These are phyloP conservation scores for Pyxicephalus adspersus DNA, from an alignment of 2,113 vertebrate species.

Conservation along the genomic window DNA sequence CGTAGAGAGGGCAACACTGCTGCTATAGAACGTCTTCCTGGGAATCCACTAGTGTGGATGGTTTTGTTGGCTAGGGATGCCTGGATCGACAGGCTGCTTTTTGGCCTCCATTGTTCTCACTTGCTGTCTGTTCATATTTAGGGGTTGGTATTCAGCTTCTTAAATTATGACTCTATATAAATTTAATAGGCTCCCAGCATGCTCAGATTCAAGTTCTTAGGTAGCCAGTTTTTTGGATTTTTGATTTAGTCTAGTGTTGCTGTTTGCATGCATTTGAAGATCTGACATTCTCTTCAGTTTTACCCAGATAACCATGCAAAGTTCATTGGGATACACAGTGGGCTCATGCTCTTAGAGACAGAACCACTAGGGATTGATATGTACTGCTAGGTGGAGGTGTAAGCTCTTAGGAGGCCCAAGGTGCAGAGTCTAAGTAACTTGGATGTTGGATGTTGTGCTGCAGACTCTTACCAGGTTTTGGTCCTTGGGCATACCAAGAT, in stretches of 20 bases:
- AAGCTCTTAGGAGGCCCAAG: too few species aligned
- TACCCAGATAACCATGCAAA: too few species aligned
- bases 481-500: too few species aligned
- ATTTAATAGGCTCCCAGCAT: not conserved
- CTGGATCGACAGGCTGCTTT: constrained; percentile 65
- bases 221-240: too few species aligned
- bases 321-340: too few species aligned
- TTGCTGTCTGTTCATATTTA: constrained; percentile 62
- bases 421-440: too few species aligned
- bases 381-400: too few species aligned
- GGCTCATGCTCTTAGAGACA: too few species aligned
- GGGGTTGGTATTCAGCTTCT: constrained; percentile 63
- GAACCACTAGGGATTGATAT: too few species aligned
- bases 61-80: constrained; percentile 76
- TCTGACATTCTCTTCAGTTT: not conserved
- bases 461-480: too few species aligned
- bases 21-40: constrained; percentile 66
- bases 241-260: not conserved
- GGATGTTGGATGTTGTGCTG: too few species aligned
- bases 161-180: not conserved
- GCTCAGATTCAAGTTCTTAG: too few species aligned
- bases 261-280: not conserved
- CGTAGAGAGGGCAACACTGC: constrained; percentile 65
- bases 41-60: constrained; percentile 75
- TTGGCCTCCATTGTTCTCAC: constrained; percentile 63